Conservation (phyloP, 2,113 vertebrate genomes). For the Tachysurus fulvidraco region DNA sequence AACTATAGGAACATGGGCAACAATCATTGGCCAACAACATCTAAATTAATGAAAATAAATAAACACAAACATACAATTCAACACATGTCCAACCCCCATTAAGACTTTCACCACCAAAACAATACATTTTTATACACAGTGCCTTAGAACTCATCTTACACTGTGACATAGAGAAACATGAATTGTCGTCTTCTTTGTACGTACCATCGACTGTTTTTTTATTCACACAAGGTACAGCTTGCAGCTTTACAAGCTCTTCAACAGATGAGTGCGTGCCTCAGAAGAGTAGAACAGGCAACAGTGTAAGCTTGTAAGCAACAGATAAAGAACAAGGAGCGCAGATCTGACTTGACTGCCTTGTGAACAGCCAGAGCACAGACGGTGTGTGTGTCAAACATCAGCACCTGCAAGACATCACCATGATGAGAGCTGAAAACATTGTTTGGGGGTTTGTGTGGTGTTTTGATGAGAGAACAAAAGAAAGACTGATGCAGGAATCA, state of each 20-base stretch:
- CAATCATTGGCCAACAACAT: too few species aligned
- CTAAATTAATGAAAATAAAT: too few species aligned
- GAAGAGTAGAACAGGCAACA: not conserved
- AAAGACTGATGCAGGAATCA: constrained; percentile 26
- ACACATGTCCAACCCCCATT: too few species aligned
- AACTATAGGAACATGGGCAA: too few species aligned
- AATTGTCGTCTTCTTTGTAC: not conserved
- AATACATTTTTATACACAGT: too few species aligned
- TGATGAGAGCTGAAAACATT: constrained; percentile 38
- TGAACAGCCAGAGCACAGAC: not conserved
- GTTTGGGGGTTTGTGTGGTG: not conserved
- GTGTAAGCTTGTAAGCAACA: not conserved
- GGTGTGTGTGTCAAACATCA: not conserved
- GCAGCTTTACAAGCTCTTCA: constrained; percentile 4
- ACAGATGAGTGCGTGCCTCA: not conserved
- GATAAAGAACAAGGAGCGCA: not conserved
- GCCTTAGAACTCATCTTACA: too few species aligned
- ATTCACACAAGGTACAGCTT: not conserved
- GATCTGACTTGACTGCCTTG: not conserved
- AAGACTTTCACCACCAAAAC: too few species aligned
- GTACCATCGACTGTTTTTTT: not conserved
- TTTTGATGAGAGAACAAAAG: constrained; percentile 5
- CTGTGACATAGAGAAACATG: too few species aligned
- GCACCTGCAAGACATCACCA: constrained; percentile 47
- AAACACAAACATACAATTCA: too few species aligned